Base-by-base conservation (phyloP, 2,113 vertebrate genomes). In the Clarias macrocephalus region DNA sequence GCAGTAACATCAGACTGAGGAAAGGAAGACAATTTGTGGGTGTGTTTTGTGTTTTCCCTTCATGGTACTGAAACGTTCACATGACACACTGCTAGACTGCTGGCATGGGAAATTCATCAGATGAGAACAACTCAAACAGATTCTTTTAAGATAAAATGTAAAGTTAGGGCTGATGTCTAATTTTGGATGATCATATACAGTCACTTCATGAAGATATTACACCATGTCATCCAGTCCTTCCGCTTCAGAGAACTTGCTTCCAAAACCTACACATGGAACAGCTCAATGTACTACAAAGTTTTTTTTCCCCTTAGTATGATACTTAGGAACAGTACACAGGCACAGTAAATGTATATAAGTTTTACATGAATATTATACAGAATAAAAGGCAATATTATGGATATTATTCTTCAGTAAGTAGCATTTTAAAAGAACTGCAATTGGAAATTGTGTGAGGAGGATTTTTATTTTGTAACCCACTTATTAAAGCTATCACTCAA, bases 401-500 rank as follows among this genome's bases (percentile, higher is more conserved):
- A 52, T 30, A 57, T 33, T 57, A 68, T 65, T 83, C 42, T 83
- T 66, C 9, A 87, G n/a, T 70, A 56, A 56, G 52, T 79, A 56
- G 15, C 16, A 52, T 56, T 86, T 82, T 57, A 75, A 48, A 75
- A 56, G 19, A 60, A 52, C 33, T 72, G 5, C 59, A 72, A 86
- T 82, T 75, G 63, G 76, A 87, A 73, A 87, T 52, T 75, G 42
- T 82, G 84, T 73, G 60, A 56, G 25, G 18, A 73, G 52, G 42
- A 79, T 56, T 9, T 9, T 6, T 83, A 81, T 66, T 87, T 77
- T 83, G 59, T 79, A 54, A 83, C 70, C 75, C 56, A 59, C 28
- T 57, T 80, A 70, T 81, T 57, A 86, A 81, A 82, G 56, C 79
- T 52, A 87, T 87, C 80, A 75, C 37, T 87, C 57, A 82, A 3